These are phyloP conservation scores for Lemur catta DNA, from an alignment of 2,797 vertebrate genomes.

Conservation along the genomic window DNA sequence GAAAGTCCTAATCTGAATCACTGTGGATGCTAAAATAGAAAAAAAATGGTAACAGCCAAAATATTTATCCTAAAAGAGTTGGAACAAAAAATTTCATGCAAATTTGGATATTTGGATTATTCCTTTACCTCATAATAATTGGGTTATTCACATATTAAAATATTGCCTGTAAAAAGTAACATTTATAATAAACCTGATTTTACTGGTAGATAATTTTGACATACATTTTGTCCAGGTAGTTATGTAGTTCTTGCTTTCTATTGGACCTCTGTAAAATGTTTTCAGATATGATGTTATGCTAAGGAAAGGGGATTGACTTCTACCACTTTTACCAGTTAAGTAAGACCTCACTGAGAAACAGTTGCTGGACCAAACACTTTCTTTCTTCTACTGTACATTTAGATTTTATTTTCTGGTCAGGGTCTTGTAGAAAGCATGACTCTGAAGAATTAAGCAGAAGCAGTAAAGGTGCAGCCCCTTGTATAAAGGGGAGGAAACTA, in stretches of 20 bases:
- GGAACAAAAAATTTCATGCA: background rate
- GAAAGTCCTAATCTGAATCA: background rate
- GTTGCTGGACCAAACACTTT: background rate
- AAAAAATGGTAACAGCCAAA: background rate
- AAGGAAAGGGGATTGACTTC: background rate
- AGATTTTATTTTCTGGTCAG: background rate
- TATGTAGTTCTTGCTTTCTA: background rate
- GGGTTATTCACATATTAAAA: background rate
- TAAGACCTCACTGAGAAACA: background rate
- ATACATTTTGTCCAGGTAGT: background rate
- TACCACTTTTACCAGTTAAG: background rate
- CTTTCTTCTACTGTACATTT: background rate
- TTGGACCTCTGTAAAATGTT: background rate
- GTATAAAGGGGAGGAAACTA: background rate
- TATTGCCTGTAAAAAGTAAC: background rate
- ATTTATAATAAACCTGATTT: constrained; percentile 5
- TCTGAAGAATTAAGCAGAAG: constrained; percentile 14
- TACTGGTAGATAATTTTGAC: background rate
- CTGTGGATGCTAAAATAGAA: background rate
- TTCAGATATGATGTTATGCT: background rate
- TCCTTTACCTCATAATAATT: background rate
- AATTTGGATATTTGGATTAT: constrained; percentile 23
- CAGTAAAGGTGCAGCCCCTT: background rate
- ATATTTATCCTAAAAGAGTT: constrained; percentile 10
- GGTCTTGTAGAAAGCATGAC: background rate